Percentiles rank a stretch among this genome's conserved stretches.
phyloP scores from a whole-genome alignment of 2,113 vertebrate genomes.

The Pseudorectes ferrugineus region DNA sequence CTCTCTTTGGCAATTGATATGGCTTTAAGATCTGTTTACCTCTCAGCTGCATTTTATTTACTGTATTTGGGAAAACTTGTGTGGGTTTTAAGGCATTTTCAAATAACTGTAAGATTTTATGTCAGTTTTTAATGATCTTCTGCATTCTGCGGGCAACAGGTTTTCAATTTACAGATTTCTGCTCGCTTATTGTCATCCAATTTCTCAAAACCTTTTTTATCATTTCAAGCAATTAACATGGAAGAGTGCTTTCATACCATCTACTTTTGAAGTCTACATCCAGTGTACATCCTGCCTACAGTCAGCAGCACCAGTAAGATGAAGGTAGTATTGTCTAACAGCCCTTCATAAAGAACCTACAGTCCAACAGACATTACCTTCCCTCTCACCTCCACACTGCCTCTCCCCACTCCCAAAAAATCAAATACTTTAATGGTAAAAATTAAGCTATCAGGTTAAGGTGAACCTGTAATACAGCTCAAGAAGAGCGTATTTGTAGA shows the following conservation, averaged over 20 bases:
- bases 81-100: not conserved
- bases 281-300: not conserved
- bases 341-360: not conserved
- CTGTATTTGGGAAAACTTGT: not conserved
- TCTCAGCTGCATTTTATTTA: not conserved
- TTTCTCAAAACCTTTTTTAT: not conserved
- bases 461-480: not conserved
- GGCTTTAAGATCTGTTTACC: not conserved
- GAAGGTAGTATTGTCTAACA: not conserved
- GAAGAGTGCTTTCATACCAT: not conserved
- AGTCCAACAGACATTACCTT: not conserved
- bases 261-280: not conserved
- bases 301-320: not conserved
- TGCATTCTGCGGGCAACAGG: not conserved
- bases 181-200: not conserved
- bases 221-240: not conserved
- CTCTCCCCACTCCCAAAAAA: accelerated
- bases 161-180: not conserved
- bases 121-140: not conserved
- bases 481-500: not conserved
- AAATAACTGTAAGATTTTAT: not conserved
- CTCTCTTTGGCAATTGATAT: not conserved
- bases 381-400: accelerated
- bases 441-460: not conserved
- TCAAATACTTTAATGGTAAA: not conserved